Evolutionary conservation across 2,888 invertebrate genomes (phyloP), one percentile per base, ranked within the genome.

Genomic region (Tenthredo distinguenda): DNA sequence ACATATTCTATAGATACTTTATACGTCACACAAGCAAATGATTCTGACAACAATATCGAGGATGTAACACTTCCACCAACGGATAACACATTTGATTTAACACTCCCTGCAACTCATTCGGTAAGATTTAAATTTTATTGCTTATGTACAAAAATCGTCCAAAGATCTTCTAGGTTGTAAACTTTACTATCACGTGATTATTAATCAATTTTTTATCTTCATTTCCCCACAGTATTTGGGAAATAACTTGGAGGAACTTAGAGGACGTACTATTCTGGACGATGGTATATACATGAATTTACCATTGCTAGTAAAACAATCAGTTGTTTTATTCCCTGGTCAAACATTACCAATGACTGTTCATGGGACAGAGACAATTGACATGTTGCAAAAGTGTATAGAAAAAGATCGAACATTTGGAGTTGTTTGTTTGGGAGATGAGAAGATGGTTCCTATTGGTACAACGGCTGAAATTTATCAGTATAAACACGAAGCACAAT

Each of bases 261-360:
- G 95, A 9, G 96, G 96, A 1, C 94, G 96, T n/a, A 95, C 96
- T 50, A 94, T 96, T 86, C 92, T 96, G 77, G 96, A 96, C 87
- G 94, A 94, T 71, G 95, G 94, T 65, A 93, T 94, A 85, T 91
- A 93, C 21, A 93, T 94, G 85, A 93, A 94, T 34, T 91, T 97
- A 86, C 96, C 96, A 5, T 91, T 97, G 77, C 93, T 96, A 55
- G 93, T 95, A 74, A 94, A 96, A 86, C 94, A 95, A 68, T 94
- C 95, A 76, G 94, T 97, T 81, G 95, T 97, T 40, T 92, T 96
- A 21, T 96, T 97, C 88, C 98, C 98, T 9, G 97, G 97, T 1
- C 97, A 97, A 93, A 97, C 96, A 0, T 93, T 98, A 37, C 98
- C 98, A 0, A 94, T 98, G 87, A 96, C 96, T 68, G 94, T 96